Percentiles rank a stretch among this genome's conserved stretches.
Conservation (phyloP, 2,113 vertebrate genomes). For the Antechinus stuartii region DNA sequence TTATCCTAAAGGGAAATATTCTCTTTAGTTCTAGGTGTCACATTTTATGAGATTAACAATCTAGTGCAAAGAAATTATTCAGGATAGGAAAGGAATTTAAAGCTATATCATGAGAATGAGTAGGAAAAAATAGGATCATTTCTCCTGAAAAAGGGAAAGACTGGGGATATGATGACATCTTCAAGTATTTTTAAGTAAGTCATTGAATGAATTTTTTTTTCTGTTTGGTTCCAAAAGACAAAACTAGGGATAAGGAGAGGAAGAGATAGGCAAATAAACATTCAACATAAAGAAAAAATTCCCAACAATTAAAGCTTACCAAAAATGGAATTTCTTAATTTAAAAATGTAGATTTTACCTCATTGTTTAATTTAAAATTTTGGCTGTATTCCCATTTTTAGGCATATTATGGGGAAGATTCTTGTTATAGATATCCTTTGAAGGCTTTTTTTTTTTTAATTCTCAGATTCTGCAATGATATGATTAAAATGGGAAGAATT, state of each 20-base stretch:
- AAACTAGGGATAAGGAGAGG: not conserved
- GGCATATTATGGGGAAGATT: not conserved
- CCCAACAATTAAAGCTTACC: not conserved
- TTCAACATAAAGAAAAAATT: not conserved
- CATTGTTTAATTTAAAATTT: not conserved
- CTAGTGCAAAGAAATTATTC: not conserved
- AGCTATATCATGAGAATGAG: not conserved
- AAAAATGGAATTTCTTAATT: not conserved
- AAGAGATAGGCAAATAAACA: not conserved
- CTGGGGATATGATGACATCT: not conserved
- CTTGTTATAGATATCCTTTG: not conserved
- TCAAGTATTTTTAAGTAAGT: not conserved
- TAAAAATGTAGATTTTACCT: not conserved
- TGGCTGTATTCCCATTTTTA: not conserved
- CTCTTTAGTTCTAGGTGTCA: not conserved
- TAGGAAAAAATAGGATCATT: no score
- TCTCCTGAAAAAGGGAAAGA: not conserved
- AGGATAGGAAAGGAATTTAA: not conserved
- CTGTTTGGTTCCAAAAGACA: not conserved
- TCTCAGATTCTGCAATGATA: not conserved
- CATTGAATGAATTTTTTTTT: not conserved
- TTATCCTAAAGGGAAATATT: not conserved
- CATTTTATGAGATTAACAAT: not conserved
- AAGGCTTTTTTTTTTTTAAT: not conserved
- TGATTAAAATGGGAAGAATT: slow-evolving; percentile 24